Conservation (phyloP, 1,140 invertebrate genomes). For the Dufourea novaeangliae region DNA sequence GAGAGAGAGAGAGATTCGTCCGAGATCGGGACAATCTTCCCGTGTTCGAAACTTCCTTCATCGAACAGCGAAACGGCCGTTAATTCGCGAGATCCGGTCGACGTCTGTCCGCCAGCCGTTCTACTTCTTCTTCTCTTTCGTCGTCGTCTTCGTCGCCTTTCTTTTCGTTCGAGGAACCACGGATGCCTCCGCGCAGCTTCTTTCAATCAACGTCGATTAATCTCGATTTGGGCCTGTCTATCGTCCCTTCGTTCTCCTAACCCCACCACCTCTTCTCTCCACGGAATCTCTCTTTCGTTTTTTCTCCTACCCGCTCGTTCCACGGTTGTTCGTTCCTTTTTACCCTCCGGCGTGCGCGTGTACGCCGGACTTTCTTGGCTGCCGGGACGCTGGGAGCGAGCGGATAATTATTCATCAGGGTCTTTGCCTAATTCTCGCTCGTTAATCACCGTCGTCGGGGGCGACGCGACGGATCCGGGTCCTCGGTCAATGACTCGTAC, state of each 20-base stretch:
- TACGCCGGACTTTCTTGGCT: constrained; percentile 38
- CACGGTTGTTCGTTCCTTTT: constrained; percentile 27
- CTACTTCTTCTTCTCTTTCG: too few species aligned
- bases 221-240: constrained; percentile 66
- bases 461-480: constrained; percentile 7
- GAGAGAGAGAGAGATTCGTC: too few species aligned
- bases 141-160: constrained; percentile 1
- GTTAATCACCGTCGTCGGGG: constrained; percentile 60
- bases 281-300: neutral
- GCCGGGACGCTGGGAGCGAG: constrained; percentile 37
- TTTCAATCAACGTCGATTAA: constrained; percentile 72
- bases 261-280: neutral
- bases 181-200: constrained; percentile 45
- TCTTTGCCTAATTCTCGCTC: constrained; percentile 66
- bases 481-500: constrained; percentile 50
- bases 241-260: constrained; percentile 15
- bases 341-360: constrained; percentile 15
- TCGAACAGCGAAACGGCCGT: constrained; percentile 38
- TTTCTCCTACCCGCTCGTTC: neutral
- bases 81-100: constrained; percentile 56
- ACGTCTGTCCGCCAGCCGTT: constrained; percentile 6
- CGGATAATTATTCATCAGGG: constrained; percentile 66
- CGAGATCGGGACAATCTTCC: constrained; percentile 41
- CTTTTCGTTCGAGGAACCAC: constrained; percentile 20
- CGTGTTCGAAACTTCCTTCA: constrained; percentile 43